Evolutionary conservation across 1,140 invertebrate species (phyloP).

Genomic region (Dendrolimus kikuchii): DNA sequence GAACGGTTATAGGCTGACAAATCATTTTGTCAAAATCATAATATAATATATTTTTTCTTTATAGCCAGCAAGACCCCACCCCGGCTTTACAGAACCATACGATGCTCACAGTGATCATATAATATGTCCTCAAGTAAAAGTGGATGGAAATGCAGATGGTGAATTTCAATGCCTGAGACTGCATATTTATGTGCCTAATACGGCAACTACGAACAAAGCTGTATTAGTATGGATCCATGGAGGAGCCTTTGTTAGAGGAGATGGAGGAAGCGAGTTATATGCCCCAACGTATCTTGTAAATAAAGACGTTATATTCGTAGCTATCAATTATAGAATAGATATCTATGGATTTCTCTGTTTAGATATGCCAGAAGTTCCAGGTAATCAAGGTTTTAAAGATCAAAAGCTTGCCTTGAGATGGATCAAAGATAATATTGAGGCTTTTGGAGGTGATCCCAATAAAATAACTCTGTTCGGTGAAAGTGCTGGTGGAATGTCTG

Average conservation of each 20-base stretch:
- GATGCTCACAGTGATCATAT: too few species aligned
- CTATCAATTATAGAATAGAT: slow-evolving; percentile 18
- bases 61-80: too few species aligned
- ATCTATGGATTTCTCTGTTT: slow-evolving; percentile 21
- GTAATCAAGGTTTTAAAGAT: slow-evolving; percentile 26
- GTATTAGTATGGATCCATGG: slow-evolving; percentile 21
- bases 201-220: neutral
- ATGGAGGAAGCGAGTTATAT: slow-evolving; percentile 4
- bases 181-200: too few species aligned
- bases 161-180: too few species aligned
- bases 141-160: too few species aligned
- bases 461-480: slow-evolving; percentile 18
- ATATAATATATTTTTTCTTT: too few species aligned
- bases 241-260: slow-evolving; percentile 11
- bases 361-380: slow-evolving; percentile 21
- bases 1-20: too few species aligned
- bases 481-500: slow-evolving; percentile 20
- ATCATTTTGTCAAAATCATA: too few species aligned
- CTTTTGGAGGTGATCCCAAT: slow-evolving; percentile 20
- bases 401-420: slow-evolving; percentile 19
- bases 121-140: too few species aligned
- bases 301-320: slow-evolving; percentile 20
- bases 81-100: too few species aligned
- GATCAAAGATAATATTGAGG: slow-evolving; percentile 17
- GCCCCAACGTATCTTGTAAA: slow-evolving; percentile 19